These are phyloP conservation scores for Gymnarchus niloticus DNA, from an alignment of 2,113 vertebrate species.

Conservation along the genomic window DNA sequence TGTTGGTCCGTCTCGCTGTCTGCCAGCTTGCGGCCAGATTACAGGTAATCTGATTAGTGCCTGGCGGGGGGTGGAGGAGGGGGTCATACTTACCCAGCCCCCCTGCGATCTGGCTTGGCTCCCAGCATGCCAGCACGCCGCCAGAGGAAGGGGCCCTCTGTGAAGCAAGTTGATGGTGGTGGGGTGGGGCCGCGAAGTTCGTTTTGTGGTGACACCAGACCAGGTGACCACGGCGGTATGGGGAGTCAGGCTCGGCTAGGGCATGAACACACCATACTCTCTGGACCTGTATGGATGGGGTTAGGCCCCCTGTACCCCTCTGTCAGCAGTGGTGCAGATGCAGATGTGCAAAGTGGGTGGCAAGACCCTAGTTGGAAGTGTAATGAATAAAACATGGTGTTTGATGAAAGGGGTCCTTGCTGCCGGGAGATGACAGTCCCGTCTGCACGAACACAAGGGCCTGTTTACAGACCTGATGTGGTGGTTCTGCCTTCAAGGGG, in stretches of 20 bases:
- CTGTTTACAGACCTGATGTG: constrained; percentile 31
- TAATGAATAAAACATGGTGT: constrained; percentile 41
- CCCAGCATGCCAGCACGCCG: neutral
- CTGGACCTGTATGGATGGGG: no score
- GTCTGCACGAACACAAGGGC: constrained; percentile 24
- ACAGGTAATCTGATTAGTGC: neutral
- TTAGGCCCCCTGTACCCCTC: neutral
- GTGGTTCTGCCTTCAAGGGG: constrained; percentile 26
- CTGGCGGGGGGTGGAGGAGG: neutral
- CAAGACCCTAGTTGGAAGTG: constrained; percentile 20
- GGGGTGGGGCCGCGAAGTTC: neutral
- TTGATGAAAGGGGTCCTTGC: constrained; percentile 27
- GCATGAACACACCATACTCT: no score
- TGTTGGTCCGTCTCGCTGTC: neutral
- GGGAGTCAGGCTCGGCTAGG: no score
- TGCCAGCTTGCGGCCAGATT: neutral
- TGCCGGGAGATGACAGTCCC: constrained; percentile 28
- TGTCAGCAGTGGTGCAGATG: constrained; percentile 14
- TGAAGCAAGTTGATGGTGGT: neutral
- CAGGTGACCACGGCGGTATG: neutral
- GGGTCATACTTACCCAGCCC: neutral
- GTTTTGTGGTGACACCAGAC: no score
- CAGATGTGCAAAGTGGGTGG: neutral
- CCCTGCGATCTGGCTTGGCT: neutral
- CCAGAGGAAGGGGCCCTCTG: neutral